Conservation (phyloP, 2,797 vertebrate genomes). For the Schizothorax lantsangensis region DNA sequence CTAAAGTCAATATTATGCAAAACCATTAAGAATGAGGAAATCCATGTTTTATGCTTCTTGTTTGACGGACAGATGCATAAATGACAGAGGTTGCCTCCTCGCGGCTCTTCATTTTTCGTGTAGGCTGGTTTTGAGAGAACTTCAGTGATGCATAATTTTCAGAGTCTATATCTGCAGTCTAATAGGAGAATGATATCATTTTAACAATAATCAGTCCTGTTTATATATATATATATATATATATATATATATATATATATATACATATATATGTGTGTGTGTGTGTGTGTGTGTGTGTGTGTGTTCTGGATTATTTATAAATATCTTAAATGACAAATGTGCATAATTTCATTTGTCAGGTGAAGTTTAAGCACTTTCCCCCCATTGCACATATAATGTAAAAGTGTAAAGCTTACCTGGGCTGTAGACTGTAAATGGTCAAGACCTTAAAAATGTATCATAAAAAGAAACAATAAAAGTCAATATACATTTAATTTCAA, state of each 20-base stretch:
- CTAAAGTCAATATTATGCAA: neutral
- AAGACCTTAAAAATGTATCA: neutral
- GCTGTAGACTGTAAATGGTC: neutral
- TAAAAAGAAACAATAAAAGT: neutral
- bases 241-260: too few species aligned
- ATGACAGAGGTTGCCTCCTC: neutral
- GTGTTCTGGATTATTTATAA: too few species aligned
- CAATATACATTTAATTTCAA: too few species aligned
- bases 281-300: too few species aligned
- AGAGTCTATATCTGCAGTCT: neutral
- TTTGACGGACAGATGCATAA: neutral
- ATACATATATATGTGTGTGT: too few species aligned
- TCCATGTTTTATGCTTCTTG: neutral
- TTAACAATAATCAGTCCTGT: neutral
- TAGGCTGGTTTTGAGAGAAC: neutral
- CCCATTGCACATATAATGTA: neutral
- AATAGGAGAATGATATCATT: neutral
- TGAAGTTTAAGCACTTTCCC: neutral
- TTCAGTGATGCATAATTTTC: conserved; percentile 24
- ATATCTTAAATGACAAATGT: neutral
- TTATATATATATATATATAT: too few species aligned
- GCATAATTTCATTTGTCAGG: neutral
- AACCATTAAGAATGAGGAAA: neutral
- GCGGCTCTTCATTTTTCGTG: neutral
- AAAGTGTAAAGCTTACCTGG: conserved; percentile 4